Base-by-base conservation (phyloP, 2,888 invertebrate genomes). In the Chrysodeixis includens region DNA sequence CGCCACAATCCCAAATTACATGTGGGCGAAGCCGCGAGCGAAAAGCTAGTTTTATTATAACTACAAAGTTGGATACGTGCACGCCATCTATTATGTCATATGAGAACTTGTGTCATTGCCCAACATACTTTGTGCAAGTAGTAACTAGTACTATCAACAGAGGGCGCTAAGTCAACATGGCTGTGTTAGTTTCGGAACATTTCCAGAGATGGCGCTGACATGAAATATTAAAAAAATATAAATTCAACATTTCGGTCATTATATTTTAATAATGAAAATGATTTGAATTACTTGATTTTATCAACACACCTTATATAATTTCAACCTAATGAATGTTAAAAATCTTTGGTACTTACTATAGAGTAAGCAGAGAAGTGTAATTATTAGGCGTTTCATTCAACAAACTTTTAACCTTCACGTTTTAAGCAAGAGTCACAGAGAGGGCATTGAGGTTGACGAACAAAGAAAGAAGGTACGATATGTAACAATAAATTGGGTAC, bases 21-120 rank as follows among this genome's bases (percentile, higher is more conserved):
- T n/a, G n/a, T n/a, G n/a, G n/a, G n/a, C n/a, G n/a, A n/a, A n/a
- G n/a, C n/a, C n/a, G n/a, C n/a, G n/a, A n/a, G n/a, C n/a, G n/a
- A n/a, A n/a, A n/a, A n/a, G n/a, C n/a, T n/a, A n/a, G n/a, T n/a
- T n/a, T n/a, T n/a, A n/a, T n/a, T n/a, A n/a, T n/a, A n/a, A n/a
- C n/a, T n/a, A n/a, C n/a, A n/a, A n/a, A n/a, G n/a, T n/a, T n/a
- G n/a, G n/a, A n/a, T n/a, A n/a, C n/a, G n/a, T n/a, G 8, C 2
- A 2, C 0, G 71, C 35, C 72, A 73, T 61, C 72, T 73, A 40
- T 44, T 40, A n/a, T n/a, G n/a, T 40, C 0, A 40, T 40, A 1
- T 40, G 14, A 14, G 35, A 35, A 35, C 35, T 35, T 14, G 4
- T 12, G 14, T 35, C 35, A 10, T 32, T 35, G 35, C n/a, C n/a